phyloP scores from a whole-genome alignment of 1,140 invertebrate species.

The Planococcus citri region DNA sequence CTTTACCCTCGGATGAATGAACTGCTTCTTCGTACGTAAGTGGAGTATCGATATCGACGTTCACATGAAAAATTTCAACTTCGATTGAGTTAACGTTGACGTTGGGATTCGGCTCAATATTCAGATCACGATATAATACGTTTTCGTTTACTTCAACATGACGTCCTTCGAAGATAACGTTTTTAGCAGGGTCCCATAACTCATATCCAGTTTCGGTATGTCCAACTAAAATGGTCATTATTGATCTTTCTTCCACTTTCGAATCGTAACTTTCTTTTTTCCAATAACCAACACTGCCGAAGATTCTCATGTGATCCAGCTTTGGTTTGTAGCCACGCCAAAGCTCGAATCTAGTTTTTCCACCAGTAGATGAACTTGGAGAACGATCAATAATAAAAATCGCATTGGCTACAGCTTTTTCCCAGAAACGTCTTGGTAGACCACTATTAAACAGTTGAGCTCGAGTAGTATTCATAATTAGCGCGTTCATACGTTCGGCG shows the following conservation, averaged over 20 bases:
- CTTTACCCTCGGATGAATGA: too few relatives aligned
- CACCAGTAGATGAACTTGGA: not conserved
- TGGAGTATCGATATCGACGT: too few relatives aligned
- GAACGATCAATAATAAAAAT: not conserved
- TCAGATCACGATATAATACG: too few relatives aligned
- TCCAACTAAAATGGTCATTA: not conserved
- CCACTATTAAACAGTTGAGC: not conserved
- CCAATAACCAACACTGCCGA: constrained; percentile 26
- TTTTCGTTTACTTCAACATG: too few relatives aligned
- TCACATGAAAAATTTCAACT: too few relatives aligned
- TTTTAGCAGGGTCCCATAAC: not conserved
- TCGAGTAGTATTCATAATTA: not conserved
- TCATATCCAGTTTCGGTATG: not conserved
- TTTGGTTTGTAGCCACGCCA: constrained; percentile 25
- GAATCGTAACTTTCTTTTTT: not conserved
- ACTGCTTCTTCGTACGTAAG: too few relatives aligned
- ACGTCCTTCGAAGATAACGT: too few relatives aligned
- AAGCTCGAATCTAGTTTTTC: constrained; percentile 26
- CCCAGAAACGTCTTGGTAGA: not conserved
- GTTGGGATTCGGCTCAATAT: too few relatives aligned
- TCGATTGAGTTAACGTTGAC: too few relatives aligned
- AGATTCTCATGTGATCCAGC: constrained; percentile 28
- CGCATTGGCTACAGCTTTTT: not conserved
- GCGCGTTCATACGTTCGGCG: constrained; percentile 29
- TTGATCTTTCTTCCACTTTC: not conserved